phyloP scores from a whole-genome alignment of 2,797 vertebrate genomes.

The Podarcis siculus region DNA sequence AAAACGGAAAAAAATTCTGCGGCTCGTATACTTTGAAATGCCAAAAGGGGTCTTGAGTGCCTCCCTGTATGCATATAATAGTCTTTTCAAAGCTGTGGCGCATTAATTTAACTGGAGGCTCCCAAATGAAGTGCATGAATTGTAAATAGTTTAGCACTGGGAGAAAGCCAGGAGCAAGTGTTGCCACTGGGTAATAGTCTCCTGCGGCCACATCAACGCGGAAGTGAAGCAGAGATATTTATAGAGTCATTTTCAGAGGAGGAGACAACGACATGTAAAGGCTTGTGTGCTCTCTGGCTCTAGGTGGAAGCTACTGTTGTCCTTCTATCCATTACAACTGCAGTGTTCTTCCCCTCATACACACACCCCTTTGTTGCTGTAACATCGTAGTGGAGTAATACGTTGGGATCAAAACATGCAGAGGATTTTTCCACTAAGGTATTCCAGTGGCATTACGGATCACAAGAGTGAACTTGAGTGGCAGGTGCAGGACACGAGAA shows the following conservation, averaged over 20 bases:
- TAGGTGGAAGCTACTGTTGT: constrained; percentile 12
- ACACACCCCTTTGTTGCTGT: neutral
- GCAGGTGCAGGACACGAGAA: accelerated
- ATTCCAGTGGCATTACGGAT: constrained; percentile 10
- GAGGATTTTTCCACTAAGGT: neutral
- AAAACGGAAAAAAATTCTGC: neutral
- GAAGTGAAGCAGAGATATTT: constrained; percentile 64
- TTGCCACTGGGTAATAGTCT: constrained; percentile 66
- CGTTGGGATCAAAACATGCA: neutral
- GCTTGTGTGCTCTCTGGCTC: constrained; percentile 54
- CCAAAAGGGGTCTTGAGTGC: constrained; percentile 39
- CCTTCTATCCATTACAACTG: constrained; percentile 10
- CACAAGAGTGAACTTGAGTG: neutral
- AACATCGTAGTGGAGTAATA: constrained; percentile 1
- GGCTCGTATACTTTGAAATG: constrained; percentile 50
- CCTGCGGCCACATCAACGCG: constrained; percentile 65
- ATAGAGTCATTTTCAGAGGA: constrained; percentile 58
- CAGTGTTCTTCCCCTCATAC: neutral
- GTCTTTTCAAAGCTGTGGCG: constrained; percentile 47
- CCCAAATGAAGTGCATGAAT: constrained; percentile 46
- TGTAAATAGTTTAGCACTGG: constrained; percentile 59
- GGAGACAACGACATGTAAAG: constrained; percentile 41
- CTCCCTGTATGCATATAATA: constrained; percentile 45
- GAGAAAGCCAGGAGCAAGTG: constrained; percentile 65
- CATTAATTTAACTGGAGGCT: constrained; percentile 59